phyloP scores from a whole-genome alignment of 2,797 vertebrate genomes.

The Leucoraja ocellata region DNA sequence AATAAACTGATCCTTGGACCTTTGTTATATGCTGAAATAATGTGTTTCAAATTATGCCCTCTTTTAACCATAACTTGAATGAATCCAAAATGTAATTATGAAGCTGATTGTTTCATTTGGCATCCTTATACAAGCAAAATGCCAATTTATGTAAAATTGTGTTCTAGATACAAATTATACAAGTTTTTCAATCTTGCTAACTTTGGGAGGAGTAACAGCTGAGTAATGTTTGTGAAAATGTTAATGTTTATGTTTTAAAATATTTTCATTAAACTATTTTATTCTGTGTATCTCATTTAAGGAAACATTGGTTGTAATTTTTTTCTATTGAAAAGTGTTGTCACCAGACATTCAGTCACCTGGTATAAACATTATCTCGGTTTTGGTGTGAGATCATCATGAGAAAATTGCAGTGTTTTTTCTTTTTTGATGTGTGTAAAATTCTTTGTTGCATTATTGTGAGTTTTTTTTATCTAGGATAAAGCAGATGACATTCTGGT shows the following conservation, averaged over 20 bases:
- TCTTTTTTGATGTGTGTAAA: background rate
- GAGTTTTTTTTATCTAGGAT: slow-evolving; percentile 62
- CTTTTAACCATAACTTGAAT: background rate
- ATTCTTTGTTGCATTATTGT: background rate
- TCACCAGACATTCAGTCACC: background rate
- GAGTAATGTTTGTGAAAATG: background rate
- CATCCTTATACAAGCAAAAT: background rate
- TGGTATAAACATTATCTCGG: background rate
- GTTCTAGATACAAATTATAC: background rate
- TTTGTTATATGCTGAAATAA: background rate
- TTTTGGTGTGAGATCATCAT: background rate
- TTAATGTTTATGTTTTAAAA: background rate
- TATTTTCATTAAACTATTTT: background rate
- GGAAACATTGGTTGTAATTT: background rate
- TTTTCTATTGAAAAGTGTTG: background rate
- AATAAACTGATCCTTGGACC: too few relatives aligned
- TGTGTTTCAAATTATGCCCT: background rate
- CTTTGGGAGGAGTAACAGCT: background rate
- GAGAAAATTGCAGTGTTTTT: background rate
- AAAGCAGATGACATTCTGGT: slow-evolving; percentile 79
- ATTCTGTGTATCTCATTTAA: background rate
- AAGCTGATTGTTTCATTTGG: background rate
- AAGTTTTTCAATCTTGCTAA: background rate
- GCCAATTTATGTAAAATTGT: background rate
- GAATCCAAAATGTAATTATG: background rate